Base-by-base conservation (phyloP, 2,113 vertebrate genomes). In the Phylloscopus whistleri region DNA sequence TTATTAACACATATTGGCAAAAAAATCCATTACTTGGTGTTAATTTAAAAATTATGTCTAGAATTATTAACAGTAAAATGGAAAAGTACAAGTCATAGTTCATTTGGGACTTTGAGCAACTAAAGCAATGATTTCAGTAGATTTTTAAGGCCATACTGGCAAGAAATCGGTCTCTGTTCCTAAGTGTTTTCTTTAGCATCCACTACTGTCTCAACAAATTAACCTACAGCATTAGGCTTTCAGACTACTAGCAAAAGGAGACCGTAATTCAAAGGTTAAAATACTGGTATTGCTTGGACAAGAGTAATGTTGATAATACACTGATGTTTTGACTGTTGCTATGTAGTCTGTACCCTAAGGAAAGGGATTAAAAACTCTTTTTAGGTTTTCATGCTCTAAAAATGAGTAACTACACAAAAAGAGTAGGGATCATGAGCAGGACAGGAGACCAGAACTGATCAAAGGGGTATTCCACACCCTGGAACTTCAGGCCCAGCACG, bases 371-470 rank as follows among this genome's bases (percentile, higher is more conserved):
- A 72, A 62, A 26, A 8, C 3, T 5, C 2, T 46, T 52, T 52
- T 24, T 17, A 46, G 13, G 10, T 9, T 67, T 9, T 26, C 11
- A 58, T 21, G 13, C 4, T 67, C 59, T 66, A 24, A 35, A 58
- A 67, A 16, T 59, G 9, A 46, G 33, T 33, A 67, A 4, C 13
- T 20, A 43, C 19, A n/a, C 21, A 80, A 72, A 48, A 72, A 15
- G 13, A 67, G 33, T 41, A 33, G 27, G 27, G 28, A 67, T 10
- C 16, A 39, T 7, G 10, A 46, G 16, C 0, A 0, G 16, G 11
- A 33, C 5, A 44, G 19, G 37, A 33, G 33, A 37, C 19, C 0
- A 4, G 13, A 58, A 51, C 35, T 66, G 17, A 35, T 28, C 52
- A 46, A 30, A 44, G 15, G 41, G 13, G 20, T 66, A 28, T 26